These are phyloP conservation scores for Dasysyrphus albostriatus DNA, from an alignment of 2,888 invertebrate genomes.

Conservation along the genomic window DNA sequence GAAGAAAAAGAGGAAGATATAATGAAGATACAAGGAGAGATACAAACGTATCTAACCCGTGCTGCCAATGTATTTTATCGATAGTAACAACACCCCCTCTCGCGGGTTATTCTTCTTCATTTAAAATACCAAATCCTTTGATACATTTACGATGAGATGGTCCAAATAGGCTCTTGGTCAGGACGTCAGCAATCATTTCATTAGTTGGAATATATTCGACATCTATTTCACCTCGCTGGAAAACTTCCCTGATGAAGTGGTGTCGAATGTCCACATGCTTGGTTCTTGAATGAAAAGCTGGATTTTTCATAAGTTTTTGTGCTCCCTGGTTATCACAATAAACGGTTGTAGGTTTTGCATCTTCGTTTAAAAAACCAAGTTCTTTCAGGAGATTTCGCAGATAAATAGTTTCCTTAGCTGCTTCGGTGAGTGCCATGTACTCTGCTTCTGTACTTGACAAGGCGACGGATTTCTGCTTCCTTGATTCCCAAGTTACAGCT, in stretches of 20 bases:
- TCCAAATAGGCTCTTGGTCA: slow-evolving; percentile 9
- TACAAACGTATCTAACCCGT: neutral
- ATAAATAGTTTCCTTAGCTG: neutral
- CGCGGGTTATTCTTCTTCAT: neutral
- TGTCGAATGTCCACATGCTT: slow-evolving; percentile 16
- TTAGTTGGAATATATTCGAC: slow-evolving; percentile 3
- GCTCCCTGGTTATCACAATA: slow-evolving; percentile 25
- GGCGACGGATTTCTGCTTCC: slow-evolving; percentile 65
- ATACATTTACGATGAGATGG: neutral
- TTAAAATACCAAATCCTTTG: neutral
- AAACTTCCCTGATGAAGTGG: slow-evolving; percentile 11
- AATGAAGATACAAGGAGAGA: neutral
- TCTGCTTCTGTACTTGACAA: slow-evolving; percentile 66
- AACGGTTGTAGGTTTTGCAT: neutral
- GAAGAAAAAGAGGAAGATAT: too few relatives aligned
- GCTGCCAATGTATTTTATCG: neutral
- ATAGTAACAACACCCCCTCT: neutral
- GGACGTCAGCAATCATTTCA: neutral
- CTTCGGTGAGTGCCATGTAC: slow-evolving; percentile 47
- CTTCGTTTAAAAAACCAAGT: neutral
- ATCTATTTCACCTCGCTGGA: neutral
- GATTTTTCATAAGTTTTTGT: neutral
- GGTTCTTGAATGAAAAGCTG: neutral
- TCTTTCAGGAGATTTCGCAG: neutral
- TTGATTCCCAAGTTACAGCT: slow-evolving; percentile 62